Conservation (phyloP, 2,888 invertebrate species). For the Hecatera dysodea region DNA sequence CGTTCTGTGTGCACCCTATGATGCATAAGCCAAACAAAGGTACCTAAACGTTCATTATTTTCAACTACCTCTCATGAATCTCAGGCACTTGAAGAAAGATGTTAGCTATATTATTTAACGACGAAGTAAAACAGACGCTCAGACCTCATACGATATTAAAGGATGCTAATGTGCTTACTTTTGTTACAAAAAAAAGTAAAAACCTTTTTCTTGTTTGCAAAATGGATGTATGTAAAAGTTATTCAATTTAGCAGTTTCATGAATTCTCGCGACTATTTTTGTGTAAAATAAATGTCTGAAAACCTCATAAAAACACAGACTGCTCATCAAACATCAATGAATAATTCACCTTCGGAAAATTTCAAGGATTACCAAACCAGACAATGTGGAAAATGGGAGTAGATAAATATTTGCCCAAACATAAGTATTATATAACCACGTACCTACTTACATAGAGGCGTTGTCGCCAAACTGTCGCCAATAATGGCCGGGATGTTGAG, state of each 20-base stretch:
- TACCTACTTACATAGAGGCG: conserved; percentile 56
- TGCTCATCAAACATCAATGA: neutral
- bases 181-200: neutral
- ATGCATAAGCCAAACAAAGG: conserved; percentile 39
- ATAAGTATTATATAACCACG: conserved; percentile 53
- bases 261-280: neutral
- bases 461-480: conserved; percentile 69
- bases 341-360: conserved; percentile 8
- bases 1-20: conserved; percentile 41
- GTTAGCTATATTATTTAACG: neutral
- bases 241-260: neutral
- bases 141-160: neutral
- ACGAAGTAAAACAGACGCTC: neutral
- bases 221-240: neutral
- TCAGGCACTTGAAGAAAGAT: conserved; percentile 6
- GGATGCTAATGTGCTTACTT: neutral
- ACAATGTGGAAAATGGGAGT: conserved; percentile 10
- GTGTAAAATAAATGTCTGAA: neutral
- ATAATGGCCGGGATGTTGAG: conserved; percentile 71
- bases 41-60: conserved; percentile 37
- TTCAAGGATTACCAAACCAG: conserved; percentile 7
- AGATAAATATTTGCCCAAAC: conserved; percentile 32
- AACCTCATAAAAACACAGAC: neutral
- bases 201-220: neutral
- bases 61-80: neutral